These are phyloP conservation scores for Pyrrhosoma nymphula DNA, from an alignment of 2,888 invertebrate genomes.

Conservation along the genomic window DNA sequence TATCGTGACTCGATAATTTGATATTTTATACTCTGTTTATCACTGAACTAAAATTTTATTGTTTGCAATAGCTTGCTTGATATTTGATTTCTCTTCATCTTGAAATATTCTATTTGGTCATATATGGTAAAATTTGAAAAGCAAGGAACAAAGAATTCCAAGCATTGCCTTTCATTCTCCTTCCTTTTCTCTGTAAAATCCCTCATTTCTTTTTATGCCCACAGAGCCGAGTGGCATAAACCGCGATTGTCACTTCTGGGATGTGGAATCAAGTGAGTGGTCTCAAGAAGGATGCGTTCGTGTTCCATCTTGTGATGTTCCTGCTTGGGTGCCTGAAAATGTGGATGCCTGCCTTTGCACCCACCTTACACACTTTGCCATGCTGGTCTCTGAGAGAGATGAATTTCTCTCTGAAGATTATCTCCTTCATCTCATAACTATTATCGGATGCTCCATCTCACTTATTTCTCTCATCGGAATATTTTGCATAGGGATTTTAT, in stretches of 20 bases:
- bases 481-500: conserved; percentile 60
- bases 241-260: conserved; percentile 70
- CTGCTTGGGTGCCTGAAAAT: not conserved
- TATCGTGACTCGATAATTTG: too few relatives aligned
- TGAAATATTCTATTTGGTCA: too few relatives aligned
- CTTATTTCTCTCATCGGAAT: conserved; percentile 68
- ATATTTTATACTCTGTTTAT: too few relatives aligned
- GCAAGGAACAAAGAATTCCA: too few relatives aligned
- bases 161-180: too few relatives aligned
- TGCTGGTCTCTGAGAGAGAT: conserved; percentile 50
- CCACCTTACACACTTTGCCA: conserved; percentile 71
- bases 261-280: conserved; percentile 69
- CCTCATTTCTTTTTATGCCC: not conserved
- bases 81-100: too few relatives aligned
- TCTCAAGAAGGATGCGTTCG: conserved; percentile 65
- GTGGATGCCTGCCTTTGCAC: conserved; percentile 69
- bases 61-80: too few relatives aligned
- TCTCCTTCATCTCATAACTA: conserved; percentile 68
- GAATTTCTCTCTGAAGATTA: conserved; percentile 45
- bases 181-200: too few relatives aligned
- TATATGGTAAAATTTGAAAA: too few relatives aligned
- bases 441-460: conserved; percentile 68
- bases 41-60: too few relatives aligned
- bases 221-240: not conserved
- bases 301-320: not conserved